Evolutionary conservation across 2,888 invertebrate species (phyloP).

Genomic region (Parnassius apollo): DNA sequence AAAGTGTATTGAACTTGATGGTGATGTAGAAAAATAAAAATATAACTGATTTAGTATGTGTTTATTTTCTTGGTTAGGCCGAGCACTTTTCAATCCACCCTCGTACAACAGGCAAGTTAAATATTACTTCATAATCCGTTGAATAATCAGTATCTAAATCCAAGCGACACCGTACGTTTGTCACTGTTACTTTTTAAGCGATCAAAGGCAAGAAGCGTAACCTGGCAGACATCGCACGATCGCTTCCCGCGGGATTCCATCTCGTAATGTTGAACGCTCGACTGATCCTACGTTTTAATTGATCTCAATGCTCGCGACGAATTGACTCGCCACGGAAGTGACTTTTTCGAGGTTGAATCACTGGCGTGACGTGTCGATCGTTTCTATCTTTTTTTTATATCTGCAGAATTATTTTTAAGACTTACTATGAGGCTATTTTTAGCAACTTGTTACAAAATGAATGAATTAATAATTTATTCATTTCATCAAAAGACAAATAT

Average conservation of each 20-base stretch:
- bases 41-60: too few relatives aligned
- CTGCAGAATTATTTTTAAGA: not conserved
- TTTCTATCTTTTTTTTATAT: conserved; percentile 7
- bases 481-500: too few relatives aligned
- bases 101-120: too few relatives aligned
- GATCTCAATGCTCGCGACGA: conserved; percentile 75
- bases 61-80: too few relatives aligned
- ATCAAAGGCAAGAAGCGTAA: conserved; percentile 39
- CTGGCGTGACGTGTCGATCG: conserved; percentile 32
- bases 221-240: conserved; percentile 29
- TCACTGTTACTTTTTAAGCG: conserved; percentile 16
- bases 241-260: conserved; percentile 71
- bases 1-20: too few relatives aligned
- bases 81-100: too few relatives aligned
- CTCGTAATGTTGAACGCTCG: conserved; percentile 59
- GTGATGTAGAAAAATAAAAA: too few relatives aligned
- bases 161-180: conserved; percentile 1
- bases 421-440: too few relatives aligned
- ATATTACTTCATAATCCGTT: not conserved
- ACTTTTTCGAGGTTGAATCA: conserved; percentile 61
- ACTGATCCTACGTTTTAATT: conserved; percentile 67
- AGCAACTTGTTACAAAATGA: too few relatives aligned
- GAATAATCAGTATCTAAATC: conserved; percentile 1
- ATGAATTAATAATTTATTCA: too few relatives aligned
- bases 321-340: conserved; percentile 71